Evolutionary conservation across 2,888 invertebrate genomes (phyloP), one percentile per base, ranked within the genome.

Genomic region (Fragum fragum): DNA sequence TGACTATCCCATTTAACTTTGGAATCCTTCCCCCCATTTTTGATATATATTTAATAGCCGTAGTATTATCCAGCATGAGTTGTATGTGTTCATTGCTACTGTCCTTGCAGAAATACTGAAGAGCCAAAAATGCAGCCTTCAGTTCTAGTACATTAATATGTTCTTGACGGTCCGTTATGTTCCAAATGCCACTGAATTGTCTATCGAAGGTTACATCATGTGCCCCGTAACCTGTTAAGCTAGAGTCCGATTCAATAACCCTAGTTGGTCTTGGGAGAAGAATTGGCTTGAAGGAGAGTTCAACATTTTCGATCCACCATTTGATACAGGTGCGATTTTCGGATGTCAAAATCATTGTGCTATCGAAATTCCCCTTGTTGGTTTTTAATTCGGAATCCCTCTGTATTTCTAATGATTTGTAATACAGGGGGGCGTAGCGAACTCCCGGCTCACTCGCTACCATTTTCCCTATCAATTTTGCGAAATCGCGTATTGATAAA

Each of bases 271-370:
- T 16, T 11, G 59, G n/a, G 18, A 29, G 42, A 1, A 39, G 26
- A n/a, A 79, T 66, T 1, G 76, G 66, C 36, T 52, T 74, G n/a
- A 36, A 69, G 29, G 23, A 36, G 1, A 1, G 55, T n/a, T 80
- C 52, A 39, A 80, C 52, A 57, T 80, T 82, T 9, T 36, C 26
- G 23, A 80, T 59, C 84, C 80, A 87, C 84, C 84, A 82, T 29
- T 69, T 5, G 18, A 87, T 39, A 2, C 75, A 73, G 28, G 11
- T 14, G 21, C 73, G 73, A 21, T 59, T 63, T 5, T 71, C 42
- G 3, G 42, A 14, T 14, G 77, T 66, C 14, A 77, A 26, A 21
- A 5, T 0, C 36, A 70, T 39, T 18, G 47, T n/a, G 2, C 29
- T 28, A 28, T 81, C 80, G 75, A 81, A 84, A 68, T 84, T 81